Percentiles rank a stretch among this genome's conserved stretches.
These are phyloP conservation scores for Ictidomys tridecemlineatus DNA, from an alignment of 2,113 vertebrate species.

Conservation along the genomic window DNA sequence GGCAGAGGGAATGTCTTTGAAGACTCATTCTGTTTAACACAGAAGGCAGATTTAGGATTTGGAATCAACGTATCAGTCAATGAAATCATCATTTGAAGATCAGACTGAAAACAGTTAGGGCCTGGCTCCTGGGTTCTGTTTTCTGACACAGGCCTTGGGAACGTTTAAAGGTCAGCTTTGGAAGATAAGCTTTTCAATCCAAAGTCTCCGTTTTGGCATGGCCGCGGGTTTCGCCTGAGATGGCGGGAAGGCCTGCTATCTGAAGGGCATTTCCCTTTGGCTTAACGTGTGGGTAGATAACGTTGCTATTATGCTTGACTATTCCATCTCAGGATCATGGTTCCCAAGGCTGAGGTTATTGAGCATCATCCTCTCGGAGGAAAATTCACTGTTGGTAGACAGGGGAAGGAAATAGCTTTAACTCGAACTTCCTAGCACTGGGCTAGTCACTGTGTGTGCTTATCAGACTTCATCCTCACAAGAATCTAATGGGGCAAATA, in stretches of 20 bases:
- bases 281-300: slow-evolving; percentile 46
- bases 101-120: background rate
- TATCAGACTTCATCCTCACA: slow-evolving; percentile 13
- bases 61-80: background rate
- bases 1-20: background rate
- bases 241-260: slow-evolving; percentile 37
- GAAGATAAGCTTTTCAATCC: slow-evolving; percentile 66
- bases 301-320: slow-evolving; percentile 48
- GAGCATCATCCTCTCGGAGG: background rate
- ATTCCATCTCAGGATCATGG: background rate
- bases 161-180: slow-evolving; percentile 59
- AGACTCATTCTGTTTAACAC: slow-evolving; percentile 16
- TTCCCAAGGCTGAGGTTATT: background rate
- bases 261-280: slow-evolving; percentile 65
- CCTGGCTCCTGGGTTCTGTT: slow-evolving; percentile 38
- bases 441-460: background rate
- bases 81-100: slow-evolving; percentile 50
- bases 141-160: slow-evolving; percentile 46
- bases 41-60: slow-evolving; percentile 42
- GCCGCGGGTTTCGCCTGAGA: slow-evolving; percentile 38
- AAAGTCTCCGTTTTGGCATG: slow-evolving; percentile 53
- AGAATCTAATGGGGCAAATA: background rate
- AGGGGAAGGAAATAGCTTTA: background rate
- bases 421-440: background rate
- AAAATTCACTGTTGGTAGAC: slow-evolving; percentile 35